phyloP scores from a whole-genome alignment of 2,797 vertebrate species.

The Xyrichtys novacula region DNA sequence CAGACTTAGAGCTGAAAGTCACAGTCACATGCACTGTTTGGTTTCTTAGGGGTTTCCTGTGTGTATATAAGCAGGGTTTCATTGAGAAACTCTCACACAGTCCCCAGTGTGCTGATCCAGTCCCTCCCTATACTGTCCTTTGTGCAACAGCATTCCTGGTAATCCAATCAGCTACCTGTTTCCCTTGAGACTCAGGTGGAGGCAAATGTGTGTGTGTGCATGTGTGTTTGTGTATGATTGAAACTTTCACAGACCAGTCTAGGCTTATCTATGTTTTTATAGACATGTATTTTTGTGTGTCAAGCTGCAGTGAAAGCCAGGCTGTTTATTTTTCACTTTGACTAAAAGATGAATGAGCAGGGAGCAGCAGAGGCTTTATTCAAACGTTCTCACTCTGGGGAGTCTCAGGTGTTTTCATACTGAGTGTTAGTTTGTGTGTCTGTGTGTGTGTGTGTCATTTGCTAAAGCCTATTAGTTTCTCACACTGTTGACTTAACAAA shows the following conservation, averaged over 20 bases:
- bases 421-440: background rate
- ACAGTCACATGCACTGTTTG: background rate
- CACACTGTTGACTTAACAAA: conserved; percentile 31
- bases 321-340: conserved; percentile 24
- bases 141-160: conserved; percentile 74
- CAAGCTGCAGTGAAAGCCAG: background rate
- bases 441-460: conserved; percentile 25
- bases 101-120: conserved; percentile 43
- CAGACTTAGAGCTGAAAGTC: conserved; percentile 5
- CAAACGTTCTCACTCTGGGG: background rate
- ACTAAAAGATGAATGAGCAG: conserved; percentile 15
- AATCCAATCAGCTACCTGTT: conserved; percentile 75
- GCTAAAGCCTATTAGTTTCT: conserved; percentile 19
- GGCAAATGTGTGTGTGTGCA: conserved; percentile 43
- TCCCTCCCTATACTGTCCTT: conserved; percentile 73
- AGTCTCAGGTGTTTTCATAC: conserved; percentile 8
- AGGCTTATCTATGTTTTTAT: background rate
- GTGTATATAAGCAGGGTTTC: conserved; percentile 30
- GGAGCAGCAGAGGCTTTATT: conserved; percentile 13
- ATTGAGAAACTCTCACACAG: conserved; percentile 49
- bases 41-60: conserved; percentile 2
- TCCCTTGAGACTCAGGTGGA: conserved; percentile 34
- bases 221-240: conserved; percentile 1
- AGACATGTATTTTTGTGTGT: conserved; percentile 7
- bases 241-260: background rate